Percentiles rank a stretch among this genome's conserved stretches.
Evolutionary conservation across 1,140 invertebrate species (phyloP).

Genomic region (Mizuhopecten yessoensis): DNA sequence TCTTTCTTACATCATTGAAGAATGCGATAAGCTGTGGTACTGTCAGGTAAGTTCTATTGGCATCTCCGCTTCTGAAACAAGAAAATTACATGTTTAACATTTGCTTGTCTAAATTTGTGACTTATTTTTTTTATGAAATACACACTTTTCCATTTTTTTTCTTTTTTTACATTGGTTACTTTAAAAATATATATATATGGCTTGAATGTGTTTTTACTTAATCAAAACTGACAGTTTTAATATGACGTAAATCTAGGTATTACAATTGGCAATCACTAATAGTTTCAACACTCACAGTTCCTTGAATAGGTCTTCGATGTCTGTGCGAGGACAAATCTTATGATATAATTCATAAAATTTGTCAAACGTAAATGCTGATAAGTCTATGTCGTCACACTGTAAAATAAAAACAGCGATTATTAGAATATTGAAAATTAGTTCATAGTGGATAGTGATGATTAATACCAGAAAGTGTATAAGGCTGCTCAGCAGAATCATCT

Average conservation of each 20-base stretch:
- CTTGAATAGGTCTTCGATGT: constrained; percentile 99
- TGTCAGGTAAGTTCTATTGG: constrained; percentile 65
- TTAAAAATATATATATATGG: no score
- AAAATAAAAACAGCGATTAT: constrained; percentile 64
- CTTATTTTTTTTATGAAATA: no score
- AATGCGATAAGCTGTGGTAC: constrained; percentile 91
- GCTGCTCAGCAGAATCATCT: no score
- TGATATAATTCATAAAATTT: constrained; percentile 99
- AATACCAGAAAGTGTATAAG: background rate
- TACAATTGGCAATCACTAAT: background rate
- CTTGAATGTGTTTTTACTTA: no score
- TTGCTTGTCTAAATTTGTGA: no score
- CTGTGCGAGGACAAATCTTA: constrained; percentile 99
- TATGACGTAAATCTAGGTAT: no score
- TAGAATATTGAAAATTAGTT: background rate
- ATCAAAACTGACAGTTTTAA: no score
- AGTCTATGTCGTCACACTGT: constrained; percentile 94
- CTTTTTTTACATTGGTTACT: no score
- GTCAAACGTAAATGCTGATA: constrained; percentile 97
- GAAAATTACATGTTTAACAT: constrained; percentile 1
- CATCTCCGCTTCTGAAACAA: constrained; percentile 57
- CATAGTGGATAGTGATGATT: background rate
- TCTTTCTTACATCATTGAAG: constrained; percentile 91
- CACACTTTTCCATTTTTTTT: no score
- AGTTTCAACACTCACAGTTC: constrained; percentile 90